Evolutionary conservation across 2,888 invertebrate species (phyloP), one percentile per base, ranked within the genome.

Genomic region (Eustalomyia histrio): DNA sequence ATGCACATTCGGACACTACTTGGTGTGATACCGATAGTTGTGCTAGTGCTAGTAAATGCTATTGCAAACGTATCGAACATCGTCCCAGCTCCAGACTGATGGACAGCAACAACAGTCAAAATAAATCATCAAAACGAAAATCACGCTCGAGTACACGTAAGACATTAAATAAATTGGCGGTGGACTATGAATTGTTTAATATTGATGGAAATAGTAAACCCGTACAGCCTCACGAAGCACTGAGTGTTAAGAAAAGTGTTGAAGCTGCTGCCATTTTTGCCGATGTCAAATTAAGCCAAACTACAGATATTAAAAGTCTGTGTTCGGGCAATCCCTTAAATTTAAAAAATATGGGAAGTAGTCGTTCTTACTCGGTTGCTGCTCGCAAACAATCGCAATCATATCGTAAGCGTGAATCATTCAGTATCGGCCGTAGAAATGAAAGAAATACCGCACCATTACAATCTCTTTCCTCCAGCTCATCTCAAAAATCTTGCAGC

Each of bases 191-290:
- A 86, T 91, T 95, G 76, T 93, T 95, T 86, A 92, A 91, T 18
- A 88, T 92, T 17, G 87, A 89, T 16, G 91, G 91, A 89, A 91
- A 92, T 89, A 91, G 92, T 88, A 89, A 93, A 90, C 86, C 92
- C 87, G 92, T 93, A 88, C 88, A 91, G 50, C 92, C 93, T 0
- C 92, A 92, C 65, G 95, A 95, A 85, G 95, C 96, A 0, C 91
- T 96, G 0, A 95, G 96, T 69, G 95, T 96, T 33, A 97, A 97
- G 90, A 97, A 97, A 88, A 95, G 95, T 2, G 96, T 96, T 0
- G 97, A 97, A 89, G 96, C 97, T 86, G 97, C 96, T 0, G 97
- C 96, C 0, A 91, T 97, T 33, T 97, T 97, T 88, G 95, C 95
- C 0, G 95, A 95, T 87, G 93, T 94, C 57, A 93, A 94, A 47